Conservation (phyloP, 2,113 vertebrate species). For the Megaceryle torquata region DNA sequence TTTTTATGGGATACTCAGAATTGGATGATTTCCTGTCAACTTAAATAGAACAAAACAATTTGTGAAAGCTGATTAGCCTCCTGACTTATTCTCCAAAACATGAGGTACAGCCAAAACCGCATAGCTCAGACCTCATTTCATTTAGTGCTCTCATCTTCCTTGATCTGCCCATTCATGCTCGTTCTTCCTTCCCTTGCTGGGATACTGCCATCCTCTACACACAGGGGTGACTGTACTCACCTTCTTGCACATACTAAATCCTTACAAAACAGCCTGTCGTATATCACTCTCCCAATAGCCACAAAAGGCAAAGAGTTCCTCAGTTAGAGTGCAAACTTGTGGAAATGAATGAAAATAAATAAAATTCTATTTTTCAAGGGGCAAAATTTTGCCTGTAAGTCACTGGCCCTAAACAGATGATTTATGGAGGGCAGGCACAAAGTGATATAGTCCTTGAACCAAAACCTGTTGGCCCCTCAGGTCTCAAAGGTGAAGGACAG, state of each 20-base stretch:
- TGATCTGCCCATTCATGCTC: not conserved
- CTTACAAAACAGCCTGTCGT: not conserved
- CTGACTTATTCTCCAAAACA: not conserved
- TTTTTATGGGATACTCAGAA: not conserved
- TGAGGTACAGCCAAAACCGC: not conserved
- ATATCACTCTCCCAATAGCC: not conserved
- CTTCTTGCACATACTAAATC: not conserved
- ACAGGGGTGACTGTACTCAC: not conserved
- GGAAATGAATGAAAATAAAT: slow-evolving; percentile 41
- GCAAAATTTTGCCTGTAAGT: slow-evolving; percentile 25
- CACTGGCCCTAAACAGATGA: slow-evolving; percentile 17
- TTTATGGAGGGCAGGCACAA: not conserved
- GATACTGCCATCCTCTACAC: not conserved
- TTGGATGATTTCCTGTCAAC: not conserved
- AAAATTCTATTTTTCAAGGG: slow-evolving; percentile 7
- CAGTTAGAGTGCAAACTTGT: not conserved
- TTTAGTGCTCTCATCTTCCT: not conserved
- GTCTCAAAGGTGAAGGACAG: not conserved
- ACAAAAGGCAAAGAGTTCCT: not conserved
- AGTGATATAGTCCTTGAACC: not conserved
- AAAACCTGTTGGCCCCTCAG: not conserved
- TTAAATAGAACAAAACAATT: not conserved
- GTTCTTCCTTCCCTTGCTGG: not conserved
- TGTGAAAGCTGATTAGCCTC: not conserved
- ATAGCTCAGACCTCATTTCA: not conserved